A percentile compares a stretch with the other conserved stretches of the same genome.
phyloP scores from a whole-genome alignment of 2,113 vertebrate species.

The Coturnix japonica region DNA sequence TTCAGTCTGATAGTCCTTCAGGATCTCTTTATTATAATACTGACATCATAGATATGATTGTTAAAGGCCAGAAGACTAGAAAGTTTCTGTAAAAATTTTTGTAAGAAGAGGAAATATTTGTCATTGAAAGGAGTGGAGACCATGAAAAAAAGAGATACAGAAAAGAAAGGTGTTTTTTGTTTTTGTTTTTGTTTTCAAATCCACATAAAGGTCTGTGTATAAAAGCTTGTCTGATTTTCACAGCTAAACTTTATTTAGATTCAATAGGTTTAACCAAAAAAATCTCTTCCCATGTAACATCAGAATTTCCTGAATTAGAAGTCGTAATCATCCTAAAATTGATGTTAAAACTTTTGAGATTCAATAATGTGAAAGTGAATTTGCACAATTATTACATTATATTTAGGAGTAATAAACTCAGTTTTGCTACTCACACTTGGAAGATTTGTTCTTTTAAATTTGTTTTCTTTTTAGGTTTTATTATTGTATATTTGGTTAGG shows the following conservation, averaged over 20 bases:
- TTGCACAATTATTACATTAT: not conserved
- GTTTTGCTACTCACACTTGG: not conserved
- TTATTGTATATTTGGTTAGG: not conserved
- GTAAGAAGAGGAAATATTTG: not conserved
- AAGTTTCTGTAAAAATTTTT: not conserved
- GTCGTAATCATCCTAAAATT: not conserved
- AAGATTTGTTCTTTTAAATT: not conserved
- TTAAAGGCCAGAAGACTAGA: not conserved
- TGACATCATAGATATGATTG: not conserved
- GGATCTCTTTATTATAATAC: slow-evolving; percentile 6
- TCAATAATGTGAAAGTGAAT: not conserved
- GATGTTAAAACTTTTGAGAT: not conserved
- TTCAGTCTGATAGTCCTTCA: slow-evolving; percentile 42
- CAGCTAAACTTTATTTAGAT: slow-evolving; percentile 1
- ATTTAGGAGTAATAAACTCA: not conserved
- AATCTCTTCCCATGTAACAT: not conserved
- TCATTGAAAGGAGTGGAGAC: not conserved
- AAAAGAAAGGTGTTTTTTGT: not conserved
- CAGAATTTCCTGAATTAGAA: slow-evolving; percentile 53
- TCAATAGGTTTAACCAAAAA: not conserved
- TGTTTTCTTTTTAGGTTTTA: not conserved
- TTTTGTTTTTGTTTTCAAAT: not conserved
- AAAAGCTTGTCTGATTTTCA: slow-evolving; percentile 37
- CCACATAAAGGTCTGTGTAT: rapidly evolving
- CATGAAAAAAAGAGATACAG: not conserved